Evolutionary conservation across 2,797 vertebrate genomes (phyloP).

Genomic region (Enteromius mattozi): DNA sequence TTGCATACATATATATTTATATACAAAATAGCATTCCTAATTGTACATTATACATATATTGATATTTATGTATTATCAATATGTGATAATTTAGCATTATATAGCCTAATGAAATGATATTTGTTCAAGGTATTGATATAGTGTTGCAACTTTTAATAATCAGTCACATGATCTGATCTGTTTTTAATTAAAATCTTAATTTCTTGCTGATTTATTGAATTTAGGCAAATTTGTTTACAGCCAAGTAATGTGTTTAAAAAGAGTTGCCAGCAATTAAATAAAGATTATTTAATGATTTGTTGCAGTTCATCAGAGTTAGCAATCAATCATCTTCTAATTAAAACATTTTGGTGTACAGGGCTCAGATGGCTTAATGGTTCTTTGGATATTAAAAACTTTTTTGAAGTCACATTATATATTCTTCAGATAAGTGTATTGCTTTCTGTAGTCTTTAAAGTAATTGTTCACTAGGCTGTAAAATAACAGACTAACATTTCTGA

Average conservation of each 20-base stretch:
- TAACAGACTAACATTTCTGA: not conserved
- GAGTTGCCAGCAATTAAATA: not conserved
- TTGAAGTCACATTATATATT: not conserved
- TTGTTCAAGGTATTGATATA: not conserved
- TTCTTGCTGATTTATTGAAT: not conserved
- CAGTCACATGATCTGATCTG: not conserved
- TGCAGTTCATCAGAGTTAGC: not conserved
- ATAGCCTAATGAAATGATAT: not conserved
- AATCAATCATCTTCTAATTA: not conserved
- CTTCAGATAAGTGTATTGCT: not conserved
- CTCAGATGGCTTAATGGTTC: not conserved
- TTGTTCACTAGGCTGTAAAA: not conserved
- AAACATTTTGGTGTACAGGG: not conserved
- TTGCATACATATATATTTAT: no score
- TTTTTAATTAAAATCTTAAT: not conserved
- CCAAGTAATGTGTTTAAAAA: not conserved
- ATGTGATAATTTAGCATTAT: not conserved
- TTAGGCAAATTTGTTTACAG: not conserved
- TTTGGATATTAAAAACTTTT: not conserved
- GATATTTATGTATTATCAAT: not conserved
- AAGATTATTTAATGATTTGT: not conserved
- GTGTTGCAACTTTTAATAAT: not conserved
- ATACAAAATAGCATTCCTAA: not conserved
- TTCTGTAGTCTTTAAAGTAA: not conserved
- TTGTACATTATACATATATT: no score